Conservation (phyloP, 1,140 invertebrate genomes). For the Neomicropteryx cornuta region DNA sequence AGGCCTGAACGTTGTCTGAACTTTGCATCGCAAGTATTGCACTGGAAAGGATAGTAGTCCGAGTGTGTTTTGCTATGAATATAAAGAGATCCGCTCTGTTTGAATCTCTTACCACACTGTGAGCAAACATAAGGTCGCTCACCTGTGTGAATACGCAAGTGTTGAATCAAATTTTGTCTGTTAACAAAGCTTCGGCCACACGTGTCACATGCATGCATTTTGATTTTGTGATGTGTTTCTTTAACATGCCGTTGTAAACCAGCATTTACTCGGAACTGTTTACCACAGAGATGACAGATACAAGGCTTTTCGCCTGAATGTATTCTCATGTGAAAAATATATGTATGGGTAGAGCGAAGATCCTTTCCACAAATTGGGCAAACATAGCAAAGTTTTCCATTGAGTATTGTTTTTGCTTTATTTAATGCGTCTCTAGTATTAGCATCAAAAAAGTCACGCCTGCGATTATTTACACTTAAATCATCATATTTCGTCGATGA, state of each 20-base stretch:
- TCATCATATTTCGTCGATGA: no score
- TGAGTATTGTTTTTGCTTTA: constrained; percentile 18
- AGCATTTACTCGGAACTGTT: constrained; percentile 54
- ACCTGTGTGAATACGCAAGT: constrained; percentile 58
- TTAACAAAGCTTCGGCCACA: constrained; percentile 47
- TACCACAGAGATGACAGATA: constrained; percentile 61
- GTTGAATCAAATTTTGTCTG: constrained; percentile 37
- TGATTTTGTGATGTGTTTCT: constrained; percentile 50
- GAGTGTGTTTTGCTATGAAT: constrained; percentile 39
- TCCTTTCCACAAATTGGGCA: constrained; percentile 48
- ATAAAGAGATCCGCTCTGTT: constrained; percentile 32
- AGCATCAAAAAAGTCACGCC: constrained; percentile 22
- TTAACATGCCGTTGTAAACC: constrained; percentile 49
- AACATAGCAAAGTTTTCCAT: constrained; percentile 36
- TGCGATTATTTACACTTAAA: no score
- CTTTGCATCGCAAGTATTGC: constrained; percentile 47
- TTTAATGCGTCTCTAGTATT: constrained; percentile 21
- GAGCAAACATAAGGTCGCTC: constrained; percentile 47
- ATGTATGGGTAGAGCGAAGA: constrained; percentile 47
- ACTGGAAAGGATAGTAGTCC: constrained; percentile 44
- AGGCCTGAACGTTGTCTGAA: constrained; percentile 48
- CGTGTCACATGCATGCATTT: constrained; percentile 39
- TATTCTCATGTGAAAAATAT: constrained; percentile 47
- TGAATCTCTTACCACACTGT: constrained; percentile 38
- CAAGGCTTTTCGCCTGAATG: constrained; percentile 65